Evolutionary conservation across 2,797 vertebrate genomes (phyloP).

Genomic region (Helarctos malayanus): DNA sequence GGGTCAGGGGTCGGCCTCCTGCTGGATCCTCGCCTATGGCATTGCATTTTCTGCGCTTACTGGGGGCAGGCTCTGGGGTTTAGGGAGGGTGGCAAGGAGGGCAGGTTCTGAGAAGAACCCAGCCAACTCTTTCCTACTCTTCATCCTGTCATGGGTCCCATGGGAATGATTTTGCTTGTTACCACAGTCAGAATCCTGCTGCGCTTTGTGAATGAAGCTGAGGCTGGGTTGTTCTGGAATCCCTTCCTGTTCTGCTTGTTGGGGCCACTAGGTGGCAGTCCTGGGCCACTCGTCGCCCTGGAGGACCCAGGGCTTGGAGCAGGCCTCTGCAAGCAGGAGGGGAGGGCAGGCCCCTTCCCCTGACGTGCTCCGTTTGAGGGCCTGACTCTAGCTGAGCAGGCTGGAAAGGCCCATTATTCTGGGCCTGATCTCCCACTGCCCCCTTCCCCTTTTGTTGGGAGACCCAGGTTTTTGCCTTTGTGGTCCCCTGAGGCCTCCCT

Average conservation of each 20-base stretch:
- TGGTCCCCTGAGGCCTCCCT: not conserved
- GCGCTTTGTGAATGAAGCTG: not conserved
- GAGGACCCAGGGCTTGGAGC: accelerated
- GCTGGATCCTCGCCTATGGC: not conserved
- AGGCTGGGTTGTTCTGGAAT: not conserved
- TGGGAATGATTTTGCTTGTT: not conserved
- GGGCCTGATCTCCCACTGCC: not conserved
- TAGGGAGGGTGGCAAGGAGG: not conserved
- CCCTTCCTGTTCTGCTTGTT: not conserved
- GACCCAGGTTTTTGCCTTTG: not conserved
- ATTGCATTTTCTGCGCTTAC: not conserved
- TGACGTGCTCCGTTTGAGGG: not conserved
- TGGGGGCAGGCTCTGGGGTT: not conserved
- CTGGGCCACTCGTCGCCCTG: constrained; percentile 67
- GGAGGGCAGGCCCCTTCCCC: not conserved
- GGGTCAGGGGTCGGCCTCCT: not conserved
- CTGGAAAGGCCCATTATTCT: not conserved
- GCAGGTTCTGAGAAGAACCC: not conserved
- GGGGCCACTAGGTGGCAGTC: constrained; percentile 88
- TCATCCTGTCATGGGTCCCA: not conserved
- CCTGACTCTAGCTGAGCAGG: not conserved
- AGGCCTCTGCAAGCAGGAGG: not conserved
- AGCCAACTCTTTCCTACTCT: not conserved
- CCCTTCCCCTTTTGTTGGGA: not conserved
- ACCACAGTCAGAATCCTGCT: not conserved